Percentiles rank a stretch among this genome's conserved stretches.
Evolutionary conservation across 2,888 invertebrate genomes (phyloP).

Genomic region (Fragum whitleyi): DNA sequence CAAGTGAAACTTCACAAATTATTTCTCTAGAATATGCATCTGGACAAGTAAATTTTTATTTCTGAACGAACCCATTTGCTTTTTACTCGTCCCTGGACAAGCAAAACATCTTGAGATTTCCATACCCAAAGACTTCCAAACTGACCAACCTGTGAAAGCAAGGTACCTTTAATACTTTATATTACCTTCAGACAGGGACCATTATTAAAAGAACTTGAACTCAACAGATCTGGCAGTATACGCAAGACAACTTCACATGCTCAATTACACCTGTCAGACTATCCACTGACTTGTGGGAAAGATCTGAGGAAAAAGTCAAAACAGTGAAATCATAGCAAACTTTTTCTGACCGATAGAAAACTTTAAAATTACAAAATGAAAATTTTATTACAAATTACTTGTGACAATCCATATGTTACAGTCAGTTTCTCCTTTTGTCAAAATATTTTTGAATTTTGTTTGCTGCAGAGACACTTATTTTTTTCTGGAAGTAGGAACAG

Average conservation of each 20-base stretch:
- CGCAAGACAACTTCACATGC: background rate
- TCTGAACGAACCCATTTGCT: background rate
- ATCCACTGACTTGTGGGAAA: slow-evolving; percentile 7
- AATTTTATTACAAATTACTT: background rate
- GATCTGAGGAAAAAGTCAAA: background rate
- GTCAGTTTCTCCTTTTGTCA: slow-evolving; percentile 6
- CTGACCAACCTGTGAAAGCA: background rate
- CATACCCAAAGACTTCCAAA: background rate
- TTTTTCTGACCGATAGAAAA: background rate
- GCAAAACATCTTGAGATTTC: background rate
- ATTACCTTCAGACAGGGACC: background rate
- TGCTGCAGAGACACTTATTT: background rate
- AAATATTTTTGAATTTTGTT: background rate
- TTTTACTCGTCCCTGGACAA: background rate
- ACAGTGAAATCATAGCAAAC: slow-evolving; percentile 4
- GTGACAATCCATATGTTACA: background rate
- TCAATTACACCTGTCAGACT: slow-evolving; percentile 1
- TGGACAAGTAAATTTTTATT: background rate
- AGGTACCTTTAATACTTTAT: background rate
- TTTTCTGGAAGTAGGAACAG: background rate
- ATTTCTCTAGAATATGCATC: background rate
- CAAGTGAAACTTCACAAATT: background rate
- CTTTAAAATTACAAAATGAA: background rate
- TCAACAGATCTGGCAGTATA: background rate
- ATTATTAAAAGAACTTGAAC: background rate